A percentile compares a stretch with the other conserved stretches of the same genome.
phyloP scores from a whole-genome alignment of 2,888 invertebrate species.

The Teleogryllus oceanicus region DNA sequence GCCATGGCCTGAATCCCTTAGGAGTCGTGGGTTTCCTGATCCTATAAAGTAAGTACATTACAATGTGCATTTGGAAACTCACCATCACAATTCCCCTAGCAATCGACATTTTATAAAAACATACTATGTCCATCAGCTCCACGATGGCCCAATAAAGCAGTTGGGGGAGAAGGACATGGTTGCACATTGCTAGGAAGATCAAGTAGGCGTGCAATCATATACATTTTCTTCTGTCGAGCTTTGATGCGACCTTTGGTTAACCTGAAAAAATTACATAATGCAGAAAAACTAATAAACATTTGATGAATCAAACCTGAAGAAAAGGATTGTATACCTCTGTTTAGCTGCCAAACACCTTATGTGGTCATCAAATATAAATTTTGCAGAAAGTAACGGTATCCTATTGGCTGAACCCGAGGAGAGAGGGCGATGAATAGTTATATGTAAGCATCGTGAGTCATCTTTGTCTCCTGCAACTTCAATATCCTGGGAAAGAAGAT shows the following conservation, averaged over 20 bases:
- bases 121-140: slow-evolving; percentile 27
- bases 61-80: neutral
- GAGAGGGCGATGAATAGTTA: slow-evolving; percentile 83
- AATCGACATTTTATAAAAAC: neutral
- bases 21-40: slow-evolving; percentile 29
- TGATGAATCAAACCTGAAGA: neutral
- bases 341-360: slow-evolving; percentile 99
- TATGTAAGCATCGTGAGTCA: slow-evolving; percentile 90
- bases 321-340: slow-evolving; percentile 63
- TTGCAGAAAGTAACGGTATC: slow-evolving; percentile 78
- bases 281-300: neutral
- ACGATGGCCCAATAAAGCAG: slow-evolving; percentile 38
- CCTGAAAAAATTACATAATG: slow-evolving; percentile 40
- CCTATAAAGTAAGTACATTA: neutral
- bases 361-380: slow-evolving; percentile 97
- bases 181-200: slow-evolving; percentile 64
- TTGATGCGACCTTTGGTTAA: slow-evolving; percentile 76
- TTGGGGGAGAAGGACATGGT: slow-evolving; percentile 46
- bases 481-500: slow-evolving; percentile 67
- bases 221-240: slow-evolving; percentile 95
- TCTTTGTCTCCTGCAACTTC: slow-evolving; percentile 93
- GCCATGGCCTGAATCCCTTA: slow-evolving; percentile 28
- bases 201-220: slow-evolving; percentile 86
- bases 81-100: no score
- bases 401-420: slow-evolving; percentile 61